These are phyloP conservation scores for Muschampia staudingeri DNA, from an alignment of 2,888 invertebrate genomes.

Conservation along the genomic window DNA sequence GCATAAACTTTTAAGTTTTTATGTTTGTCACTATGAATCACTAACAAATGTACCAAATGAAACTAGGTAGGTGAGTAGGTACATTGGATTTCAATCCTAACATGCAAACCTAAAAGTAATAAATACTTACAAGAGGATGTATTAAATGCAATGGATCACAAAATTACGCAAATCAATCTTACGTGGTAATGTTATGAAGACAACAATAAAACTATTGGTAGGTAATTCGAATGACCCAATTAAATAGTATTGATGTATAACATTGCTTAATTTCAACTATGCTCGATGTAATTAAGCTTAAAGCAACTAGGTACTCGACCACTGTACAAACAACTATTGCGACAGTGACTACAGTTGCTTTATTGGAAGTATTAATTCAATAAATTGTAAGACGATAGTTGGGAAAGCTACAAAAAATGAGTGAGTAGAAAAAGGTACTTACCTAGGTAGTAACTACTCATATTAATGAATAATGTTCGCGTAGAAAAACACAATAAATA, in stretches of 20 bases:
- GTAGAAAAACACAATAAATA: too few relatives aligned
- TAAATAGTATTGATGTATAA: constrained; percentile 7
- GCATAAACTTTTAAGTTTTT: neutral
- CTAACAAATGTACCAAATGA: neutral
- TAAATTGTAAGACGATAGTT: neutral
- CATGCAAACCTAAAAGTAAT: neutral
- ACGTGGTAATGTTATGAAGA: neutral
- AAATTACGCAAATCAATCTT: neutral
- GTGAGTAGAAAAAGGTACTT: too few relatives aligned
- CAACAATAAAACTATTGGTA: neutral
- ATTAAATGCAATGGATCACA: neutral
- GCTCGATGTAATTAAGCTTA: constrained; percentile 33
- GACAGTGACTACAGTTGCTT: constrained; percentile 25
- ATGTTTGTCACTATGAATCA: neutral
- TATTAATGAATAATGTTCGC: too few relatives aligned
- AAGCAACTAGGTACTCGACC: neutral
- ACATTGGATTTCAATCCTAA: neutral
- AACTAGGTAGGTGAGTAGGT: too few relatives aligned
- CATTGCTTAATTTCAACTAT: constrained; percentile 32
- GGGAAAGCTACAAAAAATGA: neutral
- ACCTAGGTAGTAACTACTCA: too few relatives aligned
- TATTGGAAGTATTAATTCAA: constrained; percentile 25
- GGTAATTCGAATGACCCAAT: constrained; percentile 21
- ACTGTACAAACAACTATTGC: constrained; percentile 33
- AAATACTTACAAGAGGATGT: neutral